Base-by-base conservation (phyloP, 2,113 vertebrate species). In the Centropus unirufus region DNA sequence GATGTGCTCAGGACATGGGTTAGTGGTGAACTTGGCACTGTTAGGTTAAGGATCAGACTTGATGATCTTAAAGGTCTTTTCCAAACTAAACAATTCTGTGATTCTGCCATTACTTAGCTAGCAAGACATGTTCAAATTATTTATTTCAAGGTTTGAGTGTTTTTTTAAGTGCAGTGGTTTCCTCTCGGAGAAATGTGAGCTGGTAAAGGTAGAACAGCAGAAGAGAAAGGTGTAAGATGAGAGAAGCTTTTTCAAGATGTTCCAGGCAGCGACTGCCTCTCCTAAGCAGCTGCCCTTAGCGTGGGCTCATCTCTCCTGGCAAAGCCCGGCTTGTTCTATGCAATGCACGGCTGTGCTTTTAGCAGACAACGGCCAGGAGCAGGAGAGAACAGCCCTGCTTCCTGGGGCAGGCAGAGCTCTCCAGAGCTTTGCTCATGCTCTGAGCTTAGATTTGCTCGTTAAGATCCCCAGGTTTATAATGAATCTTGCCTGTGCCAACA, bases 141-240 rank as follows among this genome's bases (percentile, higher is more conserved):
- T 0, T 5, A 1, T 23, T 11, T 15, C 6, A 30, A 46, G 40
- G 8, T 24, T 19, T 2, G 24, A 5, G 55, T 62, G 7, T 36
- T 36, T 22, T 61, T 75, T 44, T 5, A 12, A 32, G 30, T 40
- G 44, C 21, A 15, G 52, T 0, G 18, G 4, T 12, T 67, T 39
- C 15, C 57, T 15, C 73, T n/a, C 2, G 3, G 17, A 47, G 9
- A 36, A 24, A 21, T 0, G 1, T 4, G 42, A 49, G 67, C 8
- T 12, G 75, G 2, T 15, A 20, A n/a, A 70, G 40, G 44, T 7
- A 1, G 39, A 19, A 8, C 1, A 4, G 24, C 4, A 5, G 2
- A 5, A 30, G 14, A 29, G 77, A 11, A 29, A 44, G 34, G 3
- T 1, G 7, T 3, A 13, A 40, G 21, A 6, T 9, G 40, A 27